Percentiles rank a stretch among this genome's conserved stretches.
Conservation (phyloP, 2,113 vertebrate genomes). For the Emydocephalus ijimae region DNA sequence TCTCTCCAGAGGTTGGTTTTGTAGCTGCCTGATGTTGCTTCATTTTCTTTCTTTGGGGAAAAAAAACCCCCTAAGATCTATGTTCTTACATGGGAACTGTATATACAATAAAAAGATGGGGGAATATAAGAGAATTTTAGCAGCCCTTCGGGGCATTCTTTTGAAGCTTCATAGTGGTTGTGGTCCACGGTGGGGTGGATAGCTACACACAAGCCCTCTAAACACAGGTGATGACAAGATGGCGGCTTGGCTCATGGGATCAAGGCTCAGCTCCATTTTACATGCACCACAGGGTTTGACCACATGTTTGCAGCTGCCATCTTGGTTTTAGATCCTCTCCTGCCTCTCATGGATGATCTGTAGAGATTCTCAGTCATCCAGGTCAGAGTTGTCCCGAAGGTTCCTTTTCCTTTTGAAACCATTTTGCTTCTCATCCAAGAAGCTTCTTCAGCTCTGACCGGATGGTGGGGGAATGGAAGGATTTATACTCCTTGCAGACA, state of each 20-base stretch:
- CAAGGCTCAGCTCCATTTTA: neutral
- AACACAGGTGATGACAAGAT: neutral
- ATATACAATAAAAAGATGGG: constrained; percentile 51
- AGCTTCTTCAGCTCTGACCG: no score
- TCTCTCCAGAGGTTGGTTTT: neutral
- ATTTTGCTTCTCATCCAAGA: no score
- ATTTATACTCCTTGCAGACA: no score
- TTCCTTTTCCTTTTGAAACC: no score
- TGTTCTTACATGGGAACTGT: constrained; percentile 63
- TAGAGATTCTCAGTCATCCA: no score
- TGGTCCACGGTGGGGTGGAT: neutral
- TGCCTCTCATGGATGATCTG: neutral
- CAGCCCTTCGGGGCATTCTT: constrained; percentile 37
- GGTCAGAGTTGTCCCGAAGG: no score
- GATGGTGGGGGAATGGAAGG: no score
- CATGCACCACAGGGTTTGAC: neutral
- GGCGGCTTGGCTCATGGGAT: neutral
- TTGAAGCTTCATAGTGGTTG: constrained; percentile 34
- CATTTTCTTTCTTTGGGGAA: neutral
- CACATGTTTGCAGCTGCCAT: neutral
- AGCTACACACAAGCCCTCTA: neutral
- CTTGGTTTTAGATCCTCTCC: neutral
- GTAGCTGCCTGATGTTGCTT: constrained; percentile 38
- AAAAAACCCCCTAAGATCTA: constrained; percentile 21
- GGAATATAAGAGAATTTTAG: constrained; percentile 40